Evolutionary conservation across 2,888 invertebrate species (phyloP), one percentile per base, ranked within the genome.

Genomic region (Drymonia ruficornis): DNA sequence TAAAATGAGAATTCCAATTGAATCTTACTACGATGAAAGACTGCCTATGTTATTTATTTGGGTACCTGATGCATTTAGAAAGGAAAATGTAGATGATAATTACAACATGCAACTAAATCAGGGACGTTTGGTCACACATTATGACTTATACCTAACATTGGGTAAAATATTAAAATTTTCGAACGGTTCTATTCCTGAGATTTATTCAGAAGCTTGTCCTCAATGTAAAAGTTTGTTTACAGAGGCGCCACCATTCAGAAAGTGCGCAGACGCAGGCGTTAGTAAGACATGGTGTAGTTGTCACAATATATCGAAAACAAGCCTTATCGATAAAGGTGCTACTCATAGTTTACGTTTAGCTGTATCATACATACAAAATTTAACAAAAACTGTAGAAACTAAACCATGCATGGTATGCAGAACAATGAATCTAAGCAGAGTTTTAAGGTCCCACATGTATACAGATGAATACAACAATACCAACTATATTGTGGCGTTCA

Each of bases 21-120:
- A 95, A n/a, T 96, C 96, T 0, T 96, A 96, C 93, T 94, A 96
- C 68, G 96, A 96, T 73, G 96, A 96, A 74, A 93, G 96, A 23
- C 76, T 97, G 43, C 97, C 97, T 0, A 96, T 96, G 77, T 91
- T 96, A 19, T 96, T 94, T 71, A 76, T 96, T 36, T 95, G 95
- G 91, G 76, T 96, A 16, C 97, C 97, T 0, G 82, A 89, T 1
- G 89, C 92, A 80, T 94, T 96, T 58, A 89, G 92, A 55, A 81
- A 89, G n/a, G 78, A 83, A 15, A 86, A 94, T 72, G 93, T 94
- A 0, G 79, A 91, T 11, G 93, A 94, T 63, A 94, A 94, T 46
- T 79, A 86, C 7, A 95, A 94, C 54, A 81, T 96, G 44, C 83
- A 87, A 61, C 74, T 90, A 0, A 97, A 97, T 76, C 93, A 94